Base-by-base conservation (phyloP, 2,113 vertebrate genomes). In the Pungitius pungitius region DNA sequence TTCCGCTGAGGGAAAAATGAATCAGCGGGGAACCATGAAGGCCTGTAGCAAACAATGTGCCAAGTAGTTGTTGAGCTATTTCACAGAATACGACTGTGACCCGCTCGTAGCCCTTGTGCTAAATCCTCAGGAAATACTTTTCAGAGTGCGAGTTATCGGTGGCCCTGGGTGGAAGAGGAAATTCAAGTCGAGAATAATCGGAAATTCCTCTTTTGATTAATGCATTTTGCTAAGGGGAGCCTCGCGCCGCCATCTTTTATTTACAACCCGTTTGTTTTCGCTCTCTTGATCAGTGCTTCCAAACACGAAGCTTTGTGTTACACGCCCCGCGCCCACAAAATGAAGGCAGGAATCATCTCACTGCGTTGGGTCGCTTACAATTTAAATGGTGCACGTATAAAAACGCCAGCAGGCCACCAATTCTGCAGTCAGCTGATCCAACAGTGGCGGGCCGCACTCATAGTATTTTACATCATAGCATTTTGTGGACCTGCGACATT, bases 191-290 rank as follows among this genome's bases (percentile, higher is more conserved):
- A 61, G 6, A 78, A 63, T 20, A 56, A 57, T 61, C 9, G 39
- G 33, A 75, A 61, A 73, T 75, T 73, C 59, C 52, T 64, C 18
- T 24, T 65, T 67, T 83, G 52, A 82, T 73, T 57, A 54, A 45
- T 20, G 26, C 5, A 66, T 69, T 66, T 11, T 69, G 55, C 33
- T 10, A 24, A 71, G 30, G 0, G 17, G 9, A 26, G 30, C 47
- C 14, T n/a, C 71, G 51, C 43, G 61, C 0, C 4, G n/a, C 8
- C 5, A 11, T 45, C 11, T 39, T 56, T 45, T 51, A 61, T 73
- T 79, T 13, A 73, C 24, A 18, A 17, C 14, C 24, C 33, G 24
- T 63, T 66, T n/a, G 7, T 55, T 27, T 68, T 51, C 14, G 51
- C 7, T 20, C 26, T 65, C 14, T 56, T 20, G 45, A 55, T 56